phyloP scores from a whole-genome alignment of 2,113 vertebrate species.

The Cottus gobio region DNA sequence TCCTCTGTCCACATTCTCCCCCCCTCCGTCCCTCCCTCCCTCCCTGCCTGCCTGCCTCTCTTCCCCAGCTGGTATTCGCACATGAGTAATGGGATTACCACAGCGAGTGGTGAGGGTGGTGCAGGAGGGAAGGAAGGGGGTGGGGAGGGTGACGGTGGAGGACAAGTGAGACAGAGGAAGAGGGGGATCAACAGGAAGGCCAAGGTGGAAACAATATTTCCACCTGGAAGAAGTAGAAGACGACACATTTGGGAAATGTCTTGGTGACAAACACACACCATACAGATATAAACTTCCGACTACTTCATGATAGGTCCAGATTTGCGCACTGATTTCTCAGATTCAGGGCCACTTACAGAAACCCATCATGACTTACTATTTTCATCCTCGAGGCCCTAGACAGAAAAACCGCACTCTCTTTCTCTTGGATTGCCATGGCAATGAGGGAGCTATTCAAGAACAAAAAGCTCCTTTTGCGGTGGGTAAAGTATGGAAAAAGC shows the following conservation, averaged over 20 bases:
- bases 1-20: constrained; percentile 70
- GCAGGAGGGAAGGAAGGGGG: constrained; percentile 42
- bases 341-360: constrained; percentile 66
- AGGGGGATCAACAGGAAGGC: constrained; percentile 41
- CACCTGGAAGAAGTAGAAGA: constrained; percentile 35
- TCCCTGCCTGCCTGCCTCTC: constrained; percentile 29
- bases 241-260: background rate
- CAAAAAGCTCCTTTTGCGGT: constrained; percentile 76
- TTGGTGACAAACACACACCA: constrained; percentile 1
- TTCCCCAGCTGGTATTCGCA: constrained; percentile 84
- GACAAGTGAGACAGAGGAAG: constrained; percentile 69
- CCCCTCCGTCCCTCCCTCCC: constrained; percentile 19
- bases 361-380: constrained; percentile 70
- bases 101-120: constrained; percentile 72
- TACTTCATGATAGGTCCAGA: constrained; percentile 21
- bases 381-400: constrained; percentile 70
- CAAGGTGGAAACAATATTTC: constrained; percentile 56
- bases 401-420: constrained; percentile 71
- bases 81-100: constrained; percentile 87
- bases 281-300: background rate
- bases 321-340: constrained; percentile 43
- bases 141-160: constrained; percentile 54
- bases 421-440: constrained; percentile 78
- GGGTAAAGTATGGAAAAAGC: constrained; percentile 76
- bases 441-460: constrained; percentile 79